Percentiles rank a stretch among this genome's conserved stretches.
These are phyloP conservation scores for Dromococcyx pavoninus DNA, from an alignment of 2,797 vertebrate species.

Conservation along the genomic window DNA sequence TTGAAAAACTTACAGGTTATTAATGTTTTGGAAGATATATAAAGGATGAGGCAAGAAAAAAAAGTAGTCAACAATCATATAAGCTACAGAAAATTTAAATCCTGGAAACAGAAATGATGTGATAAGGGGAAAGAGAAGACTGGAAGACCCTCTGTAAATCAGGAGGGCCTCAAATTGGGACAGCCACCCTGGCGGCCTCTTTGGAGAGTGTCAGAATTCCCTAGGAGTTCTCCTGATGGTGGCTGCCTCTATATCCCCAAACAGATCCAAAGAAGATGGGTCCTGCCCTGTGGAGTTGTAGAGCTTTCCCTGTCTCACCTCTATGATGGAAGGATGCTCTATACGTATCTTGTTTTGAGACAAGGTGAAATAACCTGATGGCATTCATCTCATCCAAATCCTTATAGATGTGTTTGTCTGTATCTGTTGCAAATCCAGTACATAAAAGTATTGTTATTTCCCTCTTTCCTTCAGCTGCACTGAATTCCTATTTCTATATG, in stretches of 20 bases:
- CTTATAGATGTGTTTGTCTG: neutral
- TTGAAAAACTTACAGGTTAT: neutral
- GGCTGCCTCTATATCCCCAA: accelerated
- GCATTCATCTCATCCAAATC: neutral
- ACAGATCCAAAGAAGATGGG: neutral
- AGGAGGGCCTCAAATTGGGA: neutral
- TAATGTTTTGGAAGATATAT: neutral
- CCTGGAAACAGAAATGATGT: neutral
- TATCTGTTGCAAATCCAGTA: neutral
- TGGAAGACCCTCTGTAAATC: neutral
- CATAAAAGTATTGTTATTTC: neutral
- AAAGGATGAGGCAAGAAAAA: neutral
- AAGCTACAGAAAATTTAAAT: neutral
- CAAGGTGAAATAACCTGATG: neutral
- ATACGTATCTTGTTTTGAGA: neutral
- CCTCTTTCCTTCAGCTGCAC: neutral
- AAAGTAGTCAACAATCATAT: neutral
- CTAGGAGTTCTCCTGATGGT: neutral
- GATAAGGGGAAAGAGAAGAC: neutral
- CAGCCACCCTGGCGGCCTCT: neutral
- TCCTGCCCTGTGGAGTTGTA: neutral
- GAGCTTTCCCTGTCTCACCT: neutral
- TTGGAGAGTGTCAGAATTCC: neutral
- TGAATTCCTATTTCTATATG: neutral
- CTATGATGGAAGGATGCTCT: neutral